Base-by-base conservation (phyloP, 2,113 vertebrate species). In the Pleuronectes platessa region DNA sequence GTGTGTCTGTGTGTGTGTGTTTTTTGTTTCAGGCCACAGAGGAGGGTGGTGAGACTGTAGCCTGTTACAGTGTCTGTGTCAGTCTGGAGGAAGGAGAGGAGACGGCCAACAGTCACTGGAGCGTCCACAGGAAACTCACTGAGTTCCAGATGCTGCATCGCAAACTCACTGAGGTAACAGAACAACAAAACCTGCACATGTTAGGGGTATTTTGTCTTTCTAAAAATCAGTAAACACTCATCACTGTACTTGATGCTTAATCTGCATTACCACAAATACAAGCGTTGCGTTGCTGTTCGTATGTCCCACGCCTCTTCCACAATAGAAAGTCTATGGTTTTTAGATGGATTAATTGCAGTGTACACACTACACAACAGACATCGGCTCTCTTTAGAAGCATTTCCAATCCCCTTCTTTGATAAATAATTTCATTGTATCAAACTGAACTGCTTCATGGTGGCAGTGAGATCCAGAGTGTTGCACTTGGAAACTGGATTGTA, bases 131-230 rank as follows among this genome's bases (percentile, higher is more conserved):
- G 90, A 98, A 96, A 86, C 97, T 99, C 79, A 97, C 92, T 4
- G 98, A 99, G 81, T 99, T 99, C 92, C 98, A 99, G 90, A 96
- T 94, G 79, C 93, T 99, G 56, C 97, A 99, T 89, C 95, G 98
- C 87, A 99, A 99, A 86, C 96, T 99, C 71, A 97, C 95, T 0
- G 98, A 99, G 97, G 98, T 99, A 96, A 0, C 21, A 6, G 15
- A 14, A 14, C 12, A 20, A 27, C 61, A 24, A 37, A 11, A 53
- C 12, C 8, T 58, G 20, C 17, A 54, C 51, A 54, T 45, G 42
- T 15, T 13, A 45, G 11, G 42, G 42, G 4, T 14, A 24, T 53
- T 12, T 21, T 35, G 47, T 47, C 24, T 64, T 7, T 17, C 4
- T 35, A 1, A 10, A 47, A 20, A 63, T 17, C 7, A 49, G 37